These are phyloP conservation scores for Sarcophilus harrisii DNA, from an alignment of 2,797 vertebrate species.

Conservation along the genomic window DNA sequence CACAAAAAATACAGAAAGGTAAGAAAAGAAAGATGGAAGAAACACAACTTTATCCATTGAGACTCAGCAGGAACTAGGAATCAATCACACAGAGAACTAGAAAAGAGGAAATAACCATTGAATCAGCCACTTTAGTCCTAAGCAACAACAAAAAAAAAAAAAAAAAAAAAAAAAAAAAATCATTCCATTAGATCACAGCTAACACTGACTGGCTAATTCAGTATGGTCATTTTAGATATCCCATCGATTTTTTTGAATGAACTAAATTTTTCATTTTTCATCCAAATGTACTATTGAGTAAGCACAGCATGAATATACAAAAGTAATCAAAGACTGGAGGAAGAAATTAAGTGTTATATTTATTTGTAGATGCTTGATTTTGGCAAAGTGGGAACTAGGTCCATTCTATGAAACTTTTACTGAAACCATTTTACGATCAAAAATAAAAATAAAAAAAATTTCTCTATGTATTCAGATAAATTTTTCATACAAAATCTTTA, in stretches of 20 bases:
- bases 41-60: background rate
- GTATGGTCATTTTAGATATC: background rate
- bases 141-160: background rate
- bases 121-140: background rate
- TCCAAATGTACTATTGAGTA: background rate
- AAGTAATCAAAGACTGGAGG: background rate
- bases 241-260: conserved; percentile 12
- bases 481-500: background rate
- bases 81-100: background rate
- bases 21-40: background rate
- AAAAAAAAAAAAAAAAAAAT: background rate
- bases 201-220: conserved; percentile 5
- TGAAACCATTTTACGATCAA: background rate
- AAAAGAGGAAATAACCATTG: conserved; percentile 1
- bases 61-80: background rate
- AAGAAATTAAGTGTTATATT: conserved; percentile 26
- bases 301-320: background rate
- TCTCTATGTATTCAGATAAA: background rate
- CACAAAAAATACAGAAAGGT: background rate
- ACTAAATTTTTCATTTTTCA: conserved; percentile 20
- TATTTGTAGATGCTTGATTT: background rate
- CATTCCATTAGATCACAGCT: background rate
- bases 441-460: background rate
- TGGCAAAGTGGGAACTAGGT: background rate
- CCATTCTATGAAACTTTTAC: background rate